Evolutionary conservation across 2,113 vertebrate species (phyloP), one percentile per base, ranked within the genome.

Genomic region (Heterotilapia buettikoferi): DNA sequence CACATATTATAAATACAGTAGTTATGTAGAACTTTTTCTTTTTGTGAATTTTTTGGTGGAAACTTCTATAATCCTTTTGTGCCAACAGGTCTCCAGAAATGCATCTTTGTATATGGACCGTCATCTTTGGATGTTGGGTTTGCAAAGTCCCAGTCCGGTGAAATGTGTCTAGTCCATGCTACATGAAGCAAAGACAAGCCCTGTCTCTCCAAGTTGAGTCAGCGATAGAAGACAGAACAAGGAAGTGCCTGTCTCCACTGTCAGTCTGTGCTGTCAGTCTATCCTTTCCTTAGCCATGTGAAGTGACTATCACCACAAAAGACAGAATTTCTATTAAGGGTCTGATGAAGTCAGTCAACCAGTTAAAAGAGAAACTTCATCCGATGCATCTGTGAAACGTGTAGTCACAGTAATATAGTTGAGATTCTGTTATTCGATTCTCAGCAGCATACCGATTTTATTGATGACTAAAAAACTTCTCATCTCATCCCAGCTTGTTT

Each of bases 191-290:
- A 50, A 86, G 85, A 89, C 92, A 85, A 87, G 85, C 57, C 59
- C 71, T 56, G 87, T 93, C 90, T 89, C 79, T 87, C 90, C 45
- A 83, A 80, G 84, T 86, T 79, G 76, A 90, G 88, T 87, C 81
- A 56, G 33, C 61, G 45, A 89, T 82, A 31, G 88, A 84, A 85
- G 89, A 84, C 26, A n/a, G 85, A 90, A 91, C 90, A 88, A 40
- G 94, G 90, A 92, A 92, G 90, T 26, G 88, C 26, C 90, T 89
- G 87, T 93, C 92, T 90, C 86, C 57, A 13, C 84, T 91, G 90
- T 93, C 93, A 91, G 82, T 90, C 93, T 85, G 6, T 24, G 85
- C 84, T 90, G 86, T 91, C 92, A 90, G 71, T 91, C 80, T 73
- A 59, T 63, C 76, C 53, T 71, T 21, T 71, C 43, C 73, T 80